Conservation (phyloP, 1,140 invertebrate genomes). For the Pseudobourletiella spinata region DNA sequence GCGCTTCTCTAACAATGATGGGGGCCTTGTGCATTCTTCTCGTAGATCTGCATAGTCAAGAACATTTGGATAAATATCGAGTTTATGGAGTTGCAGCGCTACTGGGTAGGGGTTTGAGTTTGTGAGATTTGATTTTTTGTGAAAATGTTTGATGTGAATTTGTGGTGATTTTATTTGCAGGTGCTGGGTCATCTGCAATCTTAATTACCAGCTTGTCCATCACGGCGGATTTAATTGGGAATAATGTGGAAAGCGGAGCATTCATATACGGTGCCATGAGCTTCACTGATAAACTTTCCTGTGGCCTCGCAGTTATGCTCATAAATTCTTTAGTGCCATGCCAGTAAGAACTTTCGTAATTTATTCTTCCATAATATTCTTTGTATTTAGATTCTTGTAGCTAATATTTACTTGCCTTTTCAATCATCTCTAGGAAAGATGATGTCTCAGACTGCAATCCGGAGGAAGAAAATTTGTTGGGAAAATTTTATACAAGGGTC, state of each 20-base stretch:
- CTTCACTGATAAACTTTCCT: conserved; percentile 83
- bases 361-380: too few relatives aligned
- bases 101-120: conserved; percentile 53
- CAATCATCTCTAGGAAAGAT: neutral
- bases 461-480: neutral
- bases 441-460: neutral
- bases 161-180: conserved; percentile 47
- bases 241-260: conserved; percentile 73
- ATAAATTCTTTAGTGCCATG: conserved; percentile 52
- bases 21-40: conserved; percentile 63
- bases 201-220: conserved; percentile 80
- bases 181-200: conserved; percentile 71
- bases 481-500: conserved; percentile 20
- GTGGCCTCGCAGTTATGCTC: conserved; percentile 72
- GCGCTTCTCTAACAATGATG: conserved; percentile 52
- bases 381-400: neutral
- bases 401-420: neutral
- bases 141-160: conserved; percentile 7
- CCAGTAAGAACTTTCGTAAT: conserved; percentile 39
- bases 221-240: conserved; percentile 81
- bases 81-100: conserved; percentile 66
- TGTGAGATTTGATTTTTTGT: conserved; percentile 8
- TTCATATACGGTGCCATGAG: conserved; percentile 97
- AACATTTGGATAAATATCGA: conserved; percentile 51
- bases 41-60: conserved; percentile 42